Conservation (phyloP, 2,888 invertebrate genomes). For the Drosophila acutilabella region DNA sequence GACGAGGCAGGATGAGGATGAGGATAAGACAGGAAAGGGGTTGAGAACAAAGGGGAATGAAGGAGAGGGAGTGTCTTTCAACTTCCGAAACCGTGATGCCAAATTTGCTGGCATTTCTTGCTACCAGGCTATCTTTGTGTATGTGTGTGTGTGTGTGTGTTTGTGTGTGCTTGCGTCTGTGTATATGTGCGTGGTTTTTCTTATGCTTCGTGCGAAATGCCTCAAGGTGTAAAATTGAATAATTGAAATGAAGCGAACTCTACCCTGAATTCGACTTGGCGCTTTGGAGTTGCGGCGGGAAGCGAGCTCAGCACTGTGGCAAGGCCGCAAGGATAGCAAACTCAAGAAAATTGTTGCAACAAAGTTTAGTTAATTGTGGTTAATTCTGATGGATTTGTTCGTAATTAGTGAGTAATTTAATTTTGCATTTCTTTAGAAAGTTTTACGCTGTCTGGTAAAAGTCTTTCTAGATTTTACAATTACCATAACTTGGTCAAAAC, state of each 20-base stretch:
- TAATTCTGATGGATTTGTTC: constrained; percentile 83
- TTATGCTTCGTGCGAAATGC: constrained; percentile 65
- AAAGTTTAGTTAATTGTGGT: constrained; percentile 81
- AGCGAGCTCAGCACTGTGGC: constrained; percentile 14
- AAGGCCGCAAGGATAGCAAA: constrained; percentile 42
- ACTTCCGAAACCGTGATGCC: constrained; percentile 56
- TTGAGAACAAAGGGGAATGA: too few species aligned
- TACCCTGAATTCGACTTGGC: constrained; percentile 1
- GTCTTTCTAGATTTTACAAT: constrained; percentile 2
- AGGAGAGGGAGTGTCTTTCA: constrained; percentile 39
- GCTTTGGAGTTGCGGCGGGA: constrained; percentile 14
- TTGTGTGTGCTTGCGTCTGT: constrained; percentile 17
- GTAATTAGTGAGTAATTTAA: constrained; percentile 80
- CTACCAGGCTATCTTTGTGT: constrained; percentile 1
- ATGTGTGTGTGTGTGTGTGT: constrained; percentile 17
- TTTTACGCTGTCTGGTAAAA: constrained; percentile 16
- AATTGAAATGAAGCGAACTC: constrained; percentile 77
- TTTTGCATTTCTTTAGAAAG: constrained; percentile 59
- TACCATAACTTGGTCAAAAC: not conserved
- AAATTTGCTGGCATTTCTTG: constrained; percentile 65
- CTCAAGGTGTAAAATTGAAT: constrained; percentile 83
- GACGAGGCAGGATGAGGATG: not conserved
- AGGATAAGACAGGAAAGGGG: not conserved
- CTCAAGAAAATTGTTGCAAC: constrained; percentile 58
- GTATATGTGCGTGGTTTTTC: constrained; percentile 36